Conservation (phyloP, 2,797 vertebrate species). For the Alca torda region DNA sequence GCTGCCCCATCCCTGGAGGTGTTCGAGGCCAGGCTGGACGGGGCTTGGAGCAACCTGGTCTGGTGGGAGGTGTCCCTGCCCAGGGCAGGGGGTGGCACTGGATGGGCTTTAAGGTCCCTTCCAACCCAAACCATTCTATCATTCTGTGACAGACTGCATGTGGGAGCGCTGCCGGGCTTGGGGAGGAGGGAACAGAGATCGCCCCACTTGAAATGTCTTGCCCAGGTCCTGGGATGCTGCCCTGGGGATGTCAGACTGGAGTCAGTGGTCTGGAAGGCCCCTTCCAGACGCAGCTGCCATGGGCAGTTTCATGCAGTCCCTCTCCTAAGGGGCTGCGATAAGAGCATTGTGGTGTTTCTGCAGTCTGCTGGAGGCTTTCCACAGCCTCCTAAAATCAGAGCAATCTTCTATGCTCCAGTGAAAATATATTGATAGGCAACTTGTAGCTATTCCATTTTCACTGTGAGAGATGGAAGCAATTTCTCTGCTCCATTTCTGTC, state of each 20-base stretch:
- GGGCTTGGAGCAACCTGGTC: neutral
- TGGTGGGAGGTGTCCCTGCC: neutral
- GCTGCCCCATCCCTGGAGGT: neutral
- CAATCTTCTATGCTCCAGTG: neutral
- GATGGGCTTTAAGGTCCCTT: neutral
- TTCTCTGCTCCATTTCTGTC: neutral
- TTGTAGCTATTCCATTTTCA: neutral
- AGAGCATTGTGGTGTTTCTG: too few species aligned
- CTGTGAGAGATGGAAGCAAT: neutral
- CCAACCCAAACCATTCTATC: neutral
- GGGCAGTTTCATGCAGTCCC: neutral
- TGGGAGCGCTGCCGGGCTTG: accelerated
- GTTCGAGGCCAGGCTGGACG: neutral
- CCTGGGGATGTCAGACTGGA: neutral
- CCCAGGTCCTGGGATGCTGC: neutral
- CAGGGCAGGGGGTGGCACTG: neutral
- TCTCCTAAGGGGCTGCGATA: neutral
- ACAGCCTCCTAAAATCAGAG: neutral
- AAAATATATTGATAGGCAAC: neutral
- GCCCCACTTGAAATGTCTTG: neutral
- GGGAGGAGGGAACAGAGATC: neutral
- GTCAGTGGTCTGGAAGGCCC: neutral
- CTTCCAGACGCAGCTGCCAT: neutral
- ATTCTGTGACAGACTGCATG: too few species aligned
- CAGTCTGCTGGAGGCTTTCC: neutral